Evolutionary conservation across 2,797 vertebrate species (phyloP), one percentile per base, ranked within the genome.

Genomic region (Gallinago nigripennis): DNA sequence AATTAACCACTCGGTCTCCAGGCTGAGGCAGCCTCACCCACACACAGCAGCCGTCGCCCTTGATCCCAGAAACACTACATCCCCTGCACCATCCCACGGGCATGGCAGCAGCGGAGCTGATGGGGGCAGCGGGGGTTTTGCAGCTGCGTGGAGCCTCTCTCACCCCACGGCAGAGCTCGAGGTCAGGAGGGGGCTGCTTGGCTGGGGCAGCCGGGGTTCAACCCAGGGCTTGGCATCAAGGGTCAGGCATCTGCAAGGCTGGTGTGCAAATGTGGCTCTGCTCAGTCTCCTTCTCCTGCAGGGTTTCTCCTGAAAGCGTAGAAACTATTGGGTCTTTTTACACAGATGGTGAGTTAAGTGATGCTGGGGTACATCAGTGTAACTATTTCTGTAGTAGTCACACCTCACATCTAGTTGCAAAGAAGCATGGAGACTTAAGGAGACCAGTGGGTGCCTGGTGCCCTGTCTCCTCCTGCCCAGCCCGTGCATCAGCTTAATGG

Each of bases 1-100:
- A 87, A 64, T 50, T 46, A 90, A 76, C 68, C 0, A 1, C 80
- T 53, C 23, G 1, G 43, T 72, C 89, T 92, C 89, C 63, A 35
- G 76, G 85, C 70, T 88, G 63, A 60, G 63, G 70, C 89, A 72
- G 72, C 76, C 58, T 87, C 89, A 69, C 92, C 91, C 87, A 79
- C 91, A 33, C 76, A 18, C 30, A 37, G 76, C 87, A 85, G 70
- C 70, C 27, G 0, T 86, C 0, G 0, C 57, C 88, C 92, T 93
- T 94, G 84, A 89, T 92, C 81, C 94, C 73, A 6, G 51, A 66
- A 76, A 12, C 0, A 0, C 78, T 63, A 1, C 46, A 72, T 31
- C 73, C 78, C 63, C 73, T 73, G 61, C 65, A 11, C 51, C 79
- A 21, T 64, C 87, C 87, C 86, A 75, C 1, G 2, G 81, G 61